A percentile compares a stretch with the other conserved stretches of the same genome.
Conservation (phyloP, 2,113 vertebrate genomes). For the Oncorhynchus mykiss region DNA sequence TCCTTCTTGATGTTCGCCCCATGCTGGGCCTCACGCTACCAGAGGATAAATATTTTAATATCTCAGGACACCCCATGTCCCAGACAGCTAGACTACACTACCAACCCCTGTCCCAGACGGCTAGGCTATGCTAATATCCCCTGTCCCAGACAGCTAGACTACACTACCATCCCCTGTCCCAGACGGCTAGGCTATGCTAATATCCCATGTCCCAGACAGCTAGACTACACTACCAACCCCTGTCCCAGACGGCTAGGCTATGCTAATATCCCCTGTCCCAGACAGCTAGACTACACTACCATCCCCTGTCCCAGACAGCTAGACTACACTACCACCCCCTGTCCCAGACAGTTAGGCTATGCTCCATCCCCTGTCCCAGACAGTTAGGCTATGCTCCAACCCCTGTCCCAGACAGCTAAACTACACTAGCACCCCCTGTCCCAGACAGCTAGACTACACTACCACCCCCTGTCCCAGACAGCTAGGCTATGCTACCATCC, state of each 20-base stretch:
- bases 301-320: no score
- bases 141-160: no score
- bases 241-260: conserved; percentile 32
- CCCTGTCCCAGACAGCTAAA: no score
- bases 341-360: no score
- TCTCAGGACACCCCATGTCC: conserved; percentile 48
- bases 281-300: no score
- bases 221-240: conserved; percentile 27
- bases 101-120: neutral
- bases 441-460: conserved; percentile 22
- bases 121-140: no score
- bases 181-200: no score
- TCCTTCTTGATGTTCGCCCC: conserved; percentile 54
- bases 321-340: no score
- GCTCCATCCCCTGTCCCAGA: no score
- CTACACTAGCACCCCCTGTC: conserved; percentile 39
- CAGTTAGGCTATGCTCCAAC: no score
- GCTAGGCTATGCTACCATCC: conserved; percentile 29
- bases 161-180: no score
- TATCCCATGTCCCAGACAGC: no score
- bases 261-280: neutral
- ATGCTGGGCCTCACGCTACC: conserved; percentile 50
- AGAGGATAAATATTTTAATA: conserved; percentile 69
- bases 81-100: conserved; percentile 11
- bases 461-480: neutral